A percentile compares a stretch with the other conserved stretches of the same genome.
Conservation (phyloP, 2,797 vertebrate genomes). For the Sebastiscus tertius region DNA sequence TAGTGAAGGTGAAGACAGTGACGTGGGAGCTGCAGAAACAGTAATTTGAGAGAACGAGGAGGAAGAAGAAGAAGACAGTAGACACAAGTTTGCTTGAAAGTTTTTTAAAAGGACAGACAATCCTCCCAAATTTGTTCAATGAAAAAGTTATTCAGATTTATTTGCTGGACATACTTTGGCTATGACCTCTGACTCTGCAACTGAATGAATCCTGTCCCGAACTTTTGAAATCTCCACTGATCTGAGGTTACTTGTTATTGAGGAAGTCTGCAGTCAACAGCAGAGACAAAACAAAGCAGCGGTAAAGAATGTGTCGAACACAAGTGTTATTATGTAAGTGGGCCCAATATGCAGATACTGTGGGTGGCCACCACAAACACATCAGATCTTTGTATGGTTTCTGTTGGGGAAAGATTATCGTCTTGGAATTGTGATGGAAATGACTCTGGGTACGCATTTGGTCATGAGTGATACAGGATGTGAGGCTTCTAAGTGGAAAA, state of each 20-base stretch:
- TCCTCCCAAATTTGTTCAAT: background rate
- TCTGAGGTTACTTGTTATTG: background rate
- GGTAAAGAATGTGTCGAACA: background rate
- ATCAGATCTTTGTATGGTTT: background rate
- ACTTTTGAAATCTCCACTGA: background rate
- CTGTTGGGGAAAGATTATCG: background rate
- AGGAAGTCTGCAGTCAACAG: background rate
- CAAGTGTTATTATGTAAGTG: background rate
- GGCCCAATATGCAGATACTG: background rate
- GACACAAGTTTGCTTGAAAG: background rate
- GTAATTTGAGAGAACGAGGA: background rate
- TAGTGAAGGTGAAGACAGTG: background rate
- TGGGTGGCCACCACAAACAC: background rate
- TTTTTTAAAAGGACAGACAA: background rate
- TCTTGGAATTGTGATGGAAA: background rate
- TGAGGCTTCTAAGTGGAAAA: background rate
- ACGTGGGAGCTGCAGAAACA: background rate
- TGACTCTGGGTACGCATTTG: background rate
- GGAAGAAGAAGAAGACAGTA: background rate
- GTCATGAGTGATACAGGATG: background rate
- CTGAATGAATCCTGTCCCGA: background rate
- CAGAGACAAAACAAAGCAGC: background rate
- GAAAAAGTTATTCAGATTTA: background rate
- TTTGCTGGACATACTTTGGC: background rate
- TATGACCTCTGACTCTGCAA: background rate